Evolutionary conservation across 2,113 vertebrate species (phyloP).

Genomic region (Ifrita kowaldi): DNA sequence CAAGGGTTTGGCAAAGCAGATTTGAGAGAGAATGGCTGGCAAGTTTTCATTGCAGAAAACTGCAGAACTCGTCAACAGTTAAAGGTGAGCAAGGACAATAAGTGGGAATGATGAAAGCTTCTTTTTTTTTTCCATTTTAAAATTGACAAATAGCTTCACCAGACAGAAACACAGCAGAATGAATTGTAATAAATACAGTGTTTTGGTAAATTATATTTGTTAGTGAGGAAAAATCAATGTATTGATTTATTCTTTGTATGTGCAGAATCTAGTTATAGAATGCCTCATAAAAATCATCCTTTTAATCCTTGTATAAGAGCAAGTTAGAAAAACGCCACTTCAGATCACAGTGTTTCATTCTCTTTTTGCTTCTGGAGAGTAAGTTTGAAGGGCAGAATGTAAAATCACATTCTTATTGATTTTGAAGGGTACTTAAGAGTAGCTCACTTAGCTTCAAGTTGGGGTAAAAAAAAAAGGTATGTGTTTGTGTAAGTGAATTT

Average conservation of each 20-base stretch:
- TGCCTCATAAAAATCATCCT: slow-evolving; percentile 30
- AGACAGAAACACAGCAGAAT: slow-evolving; percentile 18
- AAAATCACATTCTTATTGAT: slow-evolving; percentile 13
- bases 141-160: slow-evolving; percentile 25
- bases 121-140: not conserved
- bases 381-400: not conserved
- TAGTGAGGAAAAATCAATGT: slow-evolving; percentile 42
- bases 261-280: slow-evolving; percentile 13
- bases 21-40: slow-evolving; percentile 76
- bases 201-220: slow-evolving; percentile 58
- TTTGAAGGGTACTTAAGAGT: not conserved
- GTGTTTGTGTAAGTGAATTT: not conserved
- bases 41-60: slow-evolving; percentile 82
- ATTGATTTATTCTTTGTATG: slow-evolving; percentile 20
- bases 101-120: not conserved
- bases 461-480: not conserved
- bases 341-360: not conserved
- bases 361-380: not conserved
- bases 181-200: slow-evolving; percentile 13
- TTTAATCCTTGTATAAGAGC: slow-evolving; percentile 18
- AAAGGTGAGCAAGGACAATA: slow-evolving; percentile 66
- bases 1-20: slow-evolving; percentile 67
- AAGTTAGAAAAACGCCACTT: not conserved
- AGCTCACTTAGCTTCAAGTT: not conserved
- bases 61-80: slow-evolving; percentile 77